Conservation (phyloP, 2,113 vertebrate genomes). For the Zosterops borbonicus region DNA sequence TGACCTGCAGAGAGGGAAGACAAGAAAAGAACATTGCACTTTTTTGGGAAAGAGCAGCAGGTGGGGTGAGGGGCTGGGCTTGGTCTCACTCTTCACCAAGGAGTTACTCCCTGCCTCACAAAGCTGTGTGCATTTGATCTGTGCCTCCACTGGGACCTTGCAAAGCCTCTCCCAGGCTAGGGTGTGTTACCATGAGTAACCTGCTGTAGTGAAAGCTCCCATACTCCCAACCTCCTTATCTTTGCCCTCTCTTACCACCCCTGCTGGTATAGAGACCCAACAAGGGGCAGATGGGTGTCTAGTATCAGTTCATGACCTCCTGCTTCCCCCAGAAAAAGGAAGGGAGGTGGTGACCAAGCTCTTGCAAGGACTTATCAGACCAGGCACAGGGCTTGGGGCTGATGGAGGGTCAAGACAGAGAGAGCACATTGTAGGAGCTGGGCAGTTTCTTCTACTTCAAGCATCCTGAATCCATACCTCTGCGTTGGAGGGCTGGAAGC, state of each 20-base stretch:
- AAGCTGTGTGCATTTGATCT: neutral
- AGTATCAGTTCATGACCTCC: neutral
- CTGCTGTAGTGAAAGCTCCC: neutral
- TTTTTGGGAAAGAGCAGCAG: neutral
- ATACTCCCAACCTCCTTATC: neutral
- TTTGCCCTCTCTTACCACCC: neutral
- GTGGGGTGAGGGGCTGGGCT: neutral
- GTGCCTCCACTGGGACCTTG: neutral
- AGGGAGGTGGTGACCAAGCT: neutral
- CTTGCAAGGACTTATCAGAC: neutral
- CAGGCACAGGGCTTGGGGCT: neutral
- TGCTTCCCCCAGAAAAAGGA: accelerated
- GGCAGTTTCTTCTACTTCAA: neutral
- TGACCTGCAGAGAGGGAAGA: conserved; percentile 74
- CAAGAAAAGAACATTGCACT: neutral
- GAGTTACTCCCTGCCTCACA: neutral
- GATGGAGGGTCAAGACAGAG: neutral
- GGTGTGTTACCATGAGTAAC: neutral
- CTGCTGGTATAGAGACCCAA: neutral
- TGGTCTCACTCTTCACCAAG: neutral
- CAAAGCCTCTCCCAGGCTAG: neutral
- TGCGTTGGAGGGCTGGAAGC: neutral
- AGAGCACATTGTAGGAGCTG: neutral
- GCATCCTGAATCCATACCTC: neutral
- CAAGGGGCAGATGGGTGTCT: neutral